Conservation (phyloP, 2,113 vertebrate genomes). For the Octodon degus region DNA sequence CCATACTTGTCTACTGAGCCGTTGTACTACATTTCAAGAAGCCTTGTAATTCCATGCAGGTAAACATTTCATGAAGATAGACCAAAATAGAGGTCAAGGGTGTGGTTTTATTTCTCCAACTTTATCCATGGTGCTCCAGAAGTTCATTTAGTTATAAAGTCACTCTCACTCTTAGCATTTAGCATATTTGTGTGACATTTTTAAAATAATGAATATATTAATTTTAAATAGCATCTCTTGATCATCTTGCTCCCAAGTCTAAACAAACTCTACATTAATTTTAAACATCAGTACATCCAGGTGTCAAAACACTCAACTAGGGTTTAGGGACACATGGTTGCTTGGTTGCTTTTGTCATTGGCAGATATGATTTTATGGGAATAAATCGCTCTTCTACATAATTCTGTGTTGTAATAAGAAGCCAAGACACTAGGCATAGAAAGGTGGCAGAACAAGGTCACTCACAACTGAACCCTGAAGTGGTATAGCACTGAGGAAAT, state of each 20-base stretch:
- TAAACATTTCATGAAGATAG: too few species aligned
- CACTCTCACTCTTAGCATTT: background rate
- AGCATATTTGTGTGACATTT: background rate
- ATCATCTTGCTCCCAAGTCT: background rate
- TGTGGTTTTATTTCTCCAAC: accelerated
- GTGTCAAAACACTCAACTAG: too few species aligned
- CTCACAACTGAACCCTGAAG: too few species aligned
- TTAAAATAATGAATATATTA: background rate
- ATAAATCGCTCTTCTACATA: background rate
- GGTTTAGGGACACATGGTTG: background rate
- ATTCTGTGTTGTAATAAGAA: background rate
- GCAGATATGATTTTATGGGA: background rate
- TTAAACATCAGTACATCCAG: background rate
- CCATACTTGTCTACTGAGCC: accelerated
- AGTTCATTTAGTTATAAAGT: background rate
- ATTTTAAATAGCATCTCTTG: background rate
- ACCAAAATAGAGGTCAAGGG: background rate
- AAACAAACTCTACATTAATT: background rate
- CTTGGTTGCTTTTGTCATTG: background rate
- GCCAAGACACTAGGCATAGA: background rate
- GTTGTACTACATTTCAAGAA: background rate
- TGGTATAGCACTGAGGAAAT: background rate
- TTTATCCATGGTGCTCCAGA: too few species aligned
- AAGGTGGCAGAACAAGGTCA: background rate
- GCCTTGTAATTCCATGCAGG: too few species aligned